Base-by-base conservation (phyloP, 2,797 vertebrate species). In the Intellagama lesueurii region DNA sequence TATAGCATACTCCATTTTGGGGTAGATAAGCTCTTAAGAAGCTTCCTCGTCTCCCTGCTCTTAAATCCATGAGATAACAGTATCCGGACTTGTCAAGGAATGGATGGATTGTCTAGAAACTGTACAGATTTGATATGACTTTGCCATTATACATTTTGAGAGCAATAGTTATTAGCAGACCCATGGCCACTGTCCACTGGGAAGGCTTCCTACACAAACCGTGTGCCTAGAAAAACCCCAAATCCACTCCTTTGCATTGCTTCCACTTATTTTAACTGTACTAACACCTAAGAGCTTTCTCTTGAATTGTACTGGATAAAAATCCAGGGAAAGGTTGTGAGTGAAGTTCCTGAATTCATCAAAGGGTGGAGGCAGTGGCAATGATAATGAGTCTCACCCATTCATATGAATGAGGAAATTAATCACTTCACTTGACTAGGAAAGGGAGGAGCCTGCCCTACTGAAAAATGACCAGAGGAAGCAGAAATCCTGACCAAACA, bases 1-100 rank as follows among this genome's bases (percentile, higher is more conserved):
- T 90, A 81, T 88, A 30, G 76, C 40, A 35, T 47, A 40, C 66
- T 56, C 6, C 7, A 32, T 49, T 80, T 87, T 80, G 52, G 40
- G 47, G 86, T 26, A 88, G 73, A 66, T 30, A 85, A 88, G 56
- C 56, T 70, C 35, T 90, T 92, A 89, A 94, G 91, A 89, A 94
- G 90, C 89, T 91, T 85, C 86, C 91, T 76, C 86, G 81, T 32
- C 73, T 78, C 70, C 7, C 7, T 64, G 87, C 68, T 76, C 60
- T 56, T 85, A 86, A 90, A 78, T 70, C 87, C 60, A 28, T 22
- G 28, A 40, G 66, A 56, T 87, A 70, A 73, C 47, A 72, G 35
- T 66, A 35, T 81, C n/a, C 35, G 17, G 77, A 30, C 78, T 60
- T 81, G 47, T 44, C 24, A 56, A 69, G n/a, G 49, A 72, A 81